Conservation (phyloP, 2,888 invertebrate species). For the Stomorhina lunata region DNA sequence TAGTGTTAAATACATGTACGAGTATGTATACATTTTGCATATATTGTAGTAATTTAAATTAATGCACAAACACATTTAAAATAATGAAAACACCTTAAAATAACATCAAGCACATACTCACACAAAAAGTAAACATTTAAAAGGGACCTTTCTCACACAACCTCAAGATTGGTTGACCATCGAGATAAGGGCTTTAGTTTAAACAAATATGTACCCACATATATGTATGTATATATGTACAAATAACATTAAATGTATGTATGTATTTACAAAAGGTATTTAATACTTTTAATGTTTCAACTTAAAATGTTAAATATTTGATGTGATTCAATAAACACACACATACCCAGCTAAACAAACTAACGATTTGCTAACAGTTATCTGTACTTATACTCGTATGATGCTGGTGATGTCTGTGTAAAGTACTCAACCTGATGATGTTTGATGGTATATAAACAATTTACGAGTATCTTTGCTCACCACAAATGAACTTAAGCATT, state of each 20-base stretch:
- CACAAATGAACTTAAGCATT: neutral
- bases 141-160: constrained; percentile 28
- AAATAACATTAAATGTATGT: neutral
- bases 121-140: constrained; percentile 6
- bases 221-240: neutral
- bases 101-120: neutral
- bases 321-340: constrained; percentile 16
- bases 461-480: neutral
- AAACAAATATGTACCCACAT: neutral
- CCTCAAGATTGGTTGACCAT: constrained; percentile 39
- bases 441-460: too few species aligned
- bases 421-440: too few species aligned
- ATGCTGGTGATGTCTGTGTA: neutral
- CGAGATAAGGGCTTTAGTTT: constrained; percentile 32
- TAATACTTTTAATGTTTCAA: constrained; percentile 1
- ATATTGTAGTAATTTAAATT: constrained; percentile 50
- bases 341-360: too few species aligned
- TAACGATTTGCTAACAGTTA: neutral
- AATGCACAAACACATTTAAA: constrained; percentile 52
- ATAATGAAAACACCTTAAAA: constrained; percentile 52
- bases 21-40: neutral
- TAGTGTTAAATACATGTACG: neutral
- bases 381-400: neutral
- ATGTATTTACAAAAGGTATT: neutral
- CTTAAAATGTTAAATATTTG: constrained; percentile 38